Conservation (phyloP, 2,113 vertebrate genomes). For the Python bivittatus region DNA sequence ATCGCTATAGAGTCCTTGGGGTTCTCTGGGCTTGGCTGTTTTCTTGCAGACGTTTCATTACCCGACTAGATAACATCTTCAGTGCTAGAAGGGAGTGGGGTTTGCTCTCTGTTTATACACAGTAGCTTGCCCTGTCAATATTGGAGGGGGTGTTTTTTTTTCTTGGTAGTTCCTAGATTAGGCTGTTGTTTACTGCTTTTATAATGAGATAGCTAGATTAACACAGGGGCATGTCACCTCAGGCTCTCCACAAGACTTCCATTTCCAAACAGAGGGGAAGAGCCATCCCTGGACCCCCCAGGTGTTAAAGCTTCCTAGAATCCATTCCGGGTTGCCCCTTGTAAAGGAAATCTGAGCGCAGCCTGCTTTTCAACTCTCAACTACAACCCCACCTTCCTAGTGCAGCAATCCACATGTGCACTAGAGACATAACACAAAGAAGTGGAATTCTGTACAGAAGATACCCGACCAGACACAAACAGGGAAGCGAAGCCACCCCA, state of each 20-base stretch:
- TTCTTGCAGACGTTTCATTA: too few relatives aligned
- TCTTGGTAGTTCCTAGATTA: too few relatives aligned
- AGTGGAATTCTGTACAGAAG: accelerated
- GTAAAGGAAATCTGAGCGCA: background rate
- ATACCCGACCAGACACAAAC: background rate
- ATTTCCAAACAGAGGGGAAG: background rate
- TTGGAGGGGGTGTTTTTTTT: too few relatives aligned
- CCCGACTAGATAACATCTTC: too few relatives aligned
- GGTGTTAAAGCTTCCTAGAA: background rate
- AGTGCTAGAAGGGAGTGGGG: too few relatives aligned
- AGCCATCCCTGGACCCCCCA: background rate
- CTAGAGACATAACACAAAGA: background rate
- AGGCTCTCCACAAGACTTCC: too few relatives aligned
- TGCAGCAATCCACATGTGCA: background rate
- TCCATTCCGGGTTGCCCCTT: background rate
- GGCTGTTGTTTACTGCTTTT: too few relatives aligned
- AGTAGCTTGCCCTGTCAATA: too few relatives aligned
- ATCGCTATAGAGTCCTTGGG: too few relatives aligned
- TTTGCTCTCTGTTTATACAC: too few relatives aligned
- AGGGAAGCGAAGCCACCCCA: background rate
- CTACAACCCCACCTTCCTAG: background rate
- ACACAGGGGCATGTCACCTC: background rate
- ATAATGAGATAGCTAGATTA: background rate
- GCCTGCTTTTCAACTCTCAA: background rate
- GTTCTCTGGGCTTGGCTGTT: too few relatives aligned